Conservation (phyloP, 2,113 vertebrate species). For the Calonectris borealis region DNA sequence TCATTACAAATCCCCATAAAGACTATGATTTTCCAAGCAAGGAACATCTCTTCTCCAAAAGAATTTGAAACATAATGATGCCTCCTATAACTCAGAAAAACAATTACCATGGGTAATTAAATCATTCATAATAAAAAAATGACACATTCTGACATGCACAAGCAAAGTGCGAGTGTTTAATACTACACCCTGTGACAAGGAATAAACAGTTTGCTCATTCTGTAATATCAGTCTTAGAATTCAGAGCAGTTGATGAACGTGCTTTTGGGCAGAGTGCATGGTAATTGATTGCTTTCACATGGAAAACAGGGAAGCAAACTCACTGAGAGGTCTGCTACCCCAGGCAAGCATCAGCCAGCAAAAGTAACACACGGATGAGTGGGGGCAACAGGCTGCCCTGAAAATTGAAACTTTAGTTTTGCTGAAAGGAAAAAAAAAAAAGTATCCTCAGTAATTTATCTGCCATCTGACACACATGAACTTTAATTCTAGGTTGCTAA, state of each 20-base stretch:
- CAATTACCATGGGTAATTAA: not conserved
- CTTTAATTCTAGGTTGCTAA: constrained; percentile 33
- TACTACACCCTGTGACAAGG: not conserved
- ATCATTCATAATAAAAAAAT: not conserved
- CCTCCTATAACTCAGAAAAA: not conserved
- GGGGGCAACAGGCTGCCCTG: not conserved
- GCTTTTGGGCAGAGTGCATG: not conserved
- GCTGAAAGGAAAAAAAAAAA: not conserved
- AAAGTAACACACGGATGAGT: not conserved
- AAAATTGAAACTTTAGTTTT: not conserved
- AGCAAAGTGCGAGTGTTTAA: not conserved
- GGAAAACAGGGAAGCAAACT: not conserved
- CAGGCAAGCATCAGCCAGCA: not conserved
- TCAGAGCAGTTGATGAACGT: not conserved
- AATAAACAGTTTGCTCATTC: not conserved
- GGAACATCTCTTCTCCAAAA: not conserved
- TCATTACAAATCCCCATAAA: not conserved
- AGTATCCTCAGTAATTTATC: not conserved
- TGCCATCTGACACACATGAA: not conserved
- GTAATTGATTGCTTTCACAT: not conserved
- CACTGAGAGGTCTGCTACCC: not conserved
- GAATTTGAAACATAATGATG: not conserved
- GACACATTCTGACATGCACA: not conserved
- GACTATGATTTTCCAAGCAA: not conserved
- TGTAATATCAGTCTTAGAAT: not conserved